Base-by-base conservation (phyloP, 2,888 invertebrate genomes). In the Ophonus ardosiacus region DNA sequence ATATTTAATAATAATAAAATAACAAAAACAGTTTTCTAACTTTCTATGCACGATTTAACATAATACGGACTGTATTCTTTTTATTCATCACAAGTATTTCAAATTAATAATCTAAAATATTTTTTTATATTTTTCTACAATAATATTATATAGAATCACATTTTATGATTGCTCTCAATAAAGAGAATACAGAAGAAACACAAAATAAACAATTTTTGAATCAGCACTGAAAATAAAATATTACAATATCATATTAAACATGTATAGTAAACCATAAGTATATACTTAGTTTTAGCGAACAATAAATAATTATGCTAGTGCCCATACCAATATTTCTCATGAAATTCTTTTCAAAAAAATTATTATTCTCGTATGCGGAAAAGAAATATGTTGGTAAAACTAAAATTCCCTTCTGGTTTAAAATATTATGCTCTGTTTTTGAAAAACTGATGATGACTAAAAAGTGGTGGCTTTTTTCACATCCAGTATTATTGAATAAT, bases 211-310 rank as follows among this genome's bases (percentile, higher is more conserved):
- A 74, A 74, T 74, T 74, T 74, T 43, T 74, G 7, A 68, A 74
- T 1, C 71, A 43, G 71, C 71, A 74, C 18, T 78, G 78, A 78
- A 78, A 78, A 18, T 78, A 56, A n/a, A n/a, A n/a, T n/a, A 57
- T 57, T 24, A 57, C 78, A 78, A 78, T 78, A 78, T 78, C 78
- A 78, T 78, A 78, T 56, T 57, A 78, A 56, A 31, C 56, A 78
- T 57, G 40, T 74, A 74, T 74, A 74, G 43, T 17, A 74, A 74
- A 43, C 71, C 43, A 74, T 74, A 43, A 18, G 43, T 74, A 74
- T 74, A 74, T 74, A 18, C 21, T 8, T 74, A 10, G 8, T 15
- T 21, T 18, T 43, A 6, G 18, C 8, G 18, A 74, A 74, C 5
- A 43, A 51, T 51, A 13, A 43, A 63, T 13, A 68, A 68, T 68